Base-by-base conservation (phyloP, 2,888 invertebrate species). In the Microchrysa polita region DNA sequence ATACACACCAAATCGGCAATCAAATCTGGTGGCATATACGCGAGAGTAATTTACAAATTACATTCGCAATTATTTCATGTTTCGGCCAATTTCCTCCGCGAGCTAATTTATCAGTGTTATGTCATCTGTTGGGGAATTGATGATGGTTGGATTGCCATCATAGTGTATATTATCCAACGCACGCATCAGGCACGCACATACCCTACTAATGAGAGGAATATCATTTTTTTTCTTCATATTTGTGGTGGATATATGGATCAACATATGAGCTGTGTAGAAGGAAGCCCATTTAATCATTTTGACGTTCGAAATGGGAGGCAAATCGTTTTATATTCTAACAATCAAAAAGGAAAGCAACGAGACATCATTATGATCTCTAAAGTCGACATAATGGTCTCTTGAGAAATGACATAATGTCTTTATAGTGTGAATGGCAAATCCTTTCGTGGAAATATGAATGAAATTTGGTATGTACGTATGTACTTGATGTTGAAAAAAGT, bases 11-110 rank as follows among this genome's bases (percentile, higher is more conserved):
- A n/a, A 69, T 69, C 69, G 57, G 69, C 55, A 69, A 69, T 69
- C 69, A 69, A 69, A 69, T 69, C 69, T 57, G 57, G 67, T 67
- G 67, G 67, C 67, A 67, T 53, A 67, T 53, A 67, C 27, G 53
- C 67, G 67, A 67, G 67, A 67, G 67, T 67, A 69, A 69, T 69
- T 83, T 83, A 83, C 83, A 84, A 84, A 84, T 84, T 84, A 84
- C 83, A 84, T 84, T 84, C 82, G 84, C 83, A 84, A 84, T 84
- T 84, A 84, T 84, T 84, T 84, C 83, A 84, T 84, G 84, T 84
- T 84, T 83, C 83, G 83, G 83, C 81, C 83, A 84, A 84, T 84
- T 84, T 84, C 83, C 81, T 27, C 82, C 80, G n/a, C n/a, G 81
- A 10, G 83, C 83, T 83, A 84, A 84, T 84, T 84, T 84, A 84